Conservation (phyloP, 1,140 invertebrate species). For the Platorchestia sp. region DNA sequence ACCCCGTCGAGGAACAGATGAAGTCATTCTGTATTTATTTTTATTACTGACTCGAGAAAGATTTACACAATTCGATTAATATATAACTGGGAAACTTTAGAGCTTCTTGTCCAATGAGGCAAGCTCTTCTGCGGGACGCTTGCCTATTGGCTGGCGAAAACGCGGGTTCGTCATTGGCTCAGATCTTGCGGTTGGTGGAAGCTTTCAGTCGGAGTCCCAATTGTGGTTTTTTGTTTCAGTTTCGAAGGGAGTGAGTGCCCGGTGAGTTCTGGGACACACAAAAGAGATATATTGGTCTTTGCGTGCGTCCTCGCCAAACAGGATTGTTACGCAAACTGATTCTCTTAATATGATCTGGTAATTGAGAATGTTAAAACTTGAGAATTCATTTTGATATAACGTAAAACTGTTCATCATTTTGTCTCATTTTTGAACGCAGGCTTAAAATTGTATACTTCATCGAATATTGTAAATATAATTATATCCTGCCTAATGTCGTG, state of each 20-base stretch:
- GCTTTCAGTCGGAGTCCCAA: background rate
- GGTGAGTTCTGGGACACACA: background rate
- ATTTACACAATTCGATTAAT: constrained; percentile 40
- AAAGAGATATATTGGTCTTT: background rate
- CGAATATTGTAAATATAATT: background rate
- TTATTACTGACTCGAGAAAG: constrained; percentile 25
- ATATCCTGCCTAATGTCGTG: background rate
- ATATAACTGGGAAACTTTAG: background rate
- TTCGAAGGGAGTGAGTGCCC: constrained; percentile 24
- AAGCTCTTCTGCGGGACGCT: background rate
- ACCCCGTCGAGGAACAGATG: constrained; percentile 23
- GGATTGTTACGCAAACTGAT: too few species aligned
- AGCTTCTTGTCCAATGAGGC: background rate
- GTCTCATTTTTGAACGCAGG: background rate
- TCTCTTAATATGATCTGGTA: background rate
- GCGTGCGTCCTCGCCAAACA: background rate
- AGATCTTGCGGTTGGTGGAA: background rate
- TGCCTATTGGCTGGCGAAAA: constrained; percentile 6
- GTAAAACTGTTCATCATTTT: background rate
- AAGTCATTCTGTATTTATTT: constrained; percentile 48
- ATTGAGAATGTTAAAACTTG: background rate
- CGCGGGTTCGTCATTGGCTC: background rate
- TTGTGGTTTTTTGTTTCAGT: constrained; percentile 29
- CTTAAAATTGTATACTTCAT: background rate
- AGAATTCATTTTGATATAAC: background rate